These are phyloP conservation scores for Psilopsiagon aymara DNA, from an alignment of 2,113 vertebrate species.

Conservation along the genomic window DNA sequence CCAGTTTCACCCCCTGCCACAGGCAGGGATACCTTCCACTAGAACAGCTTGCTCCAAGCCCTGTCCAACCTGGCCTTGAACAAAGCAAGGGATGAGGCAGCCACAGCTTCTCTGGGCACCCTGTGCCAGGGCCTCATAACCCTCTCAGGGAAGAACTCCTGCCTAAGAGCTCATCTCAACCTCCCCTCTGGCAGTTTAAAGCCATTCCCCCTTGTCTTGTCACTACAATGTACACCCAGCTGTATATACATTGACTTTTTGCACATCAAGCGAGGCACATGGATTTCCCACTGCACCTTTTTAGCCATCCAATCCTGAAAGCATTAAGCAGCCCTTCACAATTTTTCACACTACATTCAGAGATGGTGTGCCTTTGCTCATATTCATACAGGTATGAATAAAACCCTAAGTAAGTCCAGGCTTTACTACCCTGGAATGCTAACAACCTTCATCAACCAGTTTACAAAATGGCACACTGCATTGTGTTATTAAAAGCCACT, in stretches of 20 bases:
- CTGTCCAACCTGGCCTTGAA: background rate
- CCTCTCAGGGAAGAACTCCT: background rate
- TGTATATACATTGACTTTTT: background rate
- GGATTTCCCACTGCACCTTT: background rate
- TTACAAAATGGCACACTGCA: background rate
- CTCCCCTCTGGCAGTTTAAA: background rate
- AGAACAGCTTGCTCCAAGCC: background rate
- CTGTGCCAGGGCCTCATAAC: background rate
- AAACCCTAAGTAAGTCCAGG: background rate
- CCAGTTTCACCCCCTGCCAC: background rate
- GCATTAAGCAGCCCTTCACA: background rate
- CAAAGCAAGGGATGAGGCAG: background rate
- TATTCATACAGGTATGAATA: background rate
- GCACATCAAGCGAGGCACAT: fast-evolving
- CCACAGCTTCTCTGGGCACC: background rate
- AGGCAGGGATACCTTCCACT: background rate
- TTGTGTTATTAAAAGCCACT: background rate
- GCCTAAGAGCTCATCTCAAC: background rate
- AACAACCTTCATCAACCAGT: background rate
- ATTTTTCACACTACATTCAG: background rate
- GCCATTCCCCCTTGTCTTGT: background rate
- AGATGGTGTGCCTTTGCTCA: background rate
- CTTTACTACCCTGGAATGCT: background rate
- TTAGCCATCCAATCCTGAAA: background rate
- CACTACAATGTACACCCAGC: background rate